Evolutionary conservation across 2,888 invertebrate species (phyloP), one percentile per base, ranked within the genome.

Genomic region (Blera fallax): DNA sequence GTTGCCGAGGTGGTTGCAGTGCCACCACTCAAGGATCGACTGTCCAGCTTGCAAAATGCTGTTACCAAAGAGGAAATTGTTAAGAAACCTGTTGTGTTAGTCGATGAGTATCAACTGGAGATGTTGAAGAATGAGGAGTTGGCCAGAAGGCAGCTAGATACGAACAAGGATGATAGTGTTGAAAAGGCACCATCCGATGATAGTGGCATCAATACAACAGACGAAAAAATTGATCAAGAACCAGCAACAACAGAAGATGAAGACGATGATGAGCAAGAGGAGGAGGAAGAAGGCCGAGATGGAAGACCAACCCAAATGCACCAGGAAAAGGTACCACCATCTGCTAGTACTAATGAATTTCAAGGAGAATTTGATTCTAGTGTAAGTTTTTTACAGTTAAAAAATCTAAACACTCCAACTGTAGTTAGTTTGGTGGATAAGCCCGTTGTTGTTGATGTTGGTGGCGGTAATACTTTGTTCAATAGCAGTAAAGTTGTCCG

Each of bases 171-270:
- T 73, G 80, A 81, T 14, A 69, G 62, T 48, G 67, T 83, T n/a
- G 84, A 87, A 18, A 87, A 80, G 27, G 78, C 80, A n/a, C 81
- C 81, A 37, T 81, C 80, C 45, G 96, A 97, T 91, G 96, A 97
- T 73, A 92, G 91, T 88, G 91, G 92, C 62, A 92, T 91, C 87
- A 96, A 96, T 89, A 97, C 96, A 24, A 96, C 96, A 7, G 95
- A 95, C 90, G 96, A 91, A 56, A 89, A 90, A 60, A 60, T 88
- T 7, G 82, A 82, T 43, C 88, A 88, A 16, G 88, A 89, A 58
- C 87, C 88, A 87, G 87, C 88, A 37, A 79, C 83, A 76, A 81
- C 74, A n/a, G 64, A 67, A 65, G 76, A 80, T 32, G 79, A 73
- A 69, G 81, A 80, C 18, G 82, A 85, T 54, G 56, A 56, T 32